phyloP scores from a whole-genome alignment of 1,140 invertebrate genomes.

The Sipha flava region DNA sequence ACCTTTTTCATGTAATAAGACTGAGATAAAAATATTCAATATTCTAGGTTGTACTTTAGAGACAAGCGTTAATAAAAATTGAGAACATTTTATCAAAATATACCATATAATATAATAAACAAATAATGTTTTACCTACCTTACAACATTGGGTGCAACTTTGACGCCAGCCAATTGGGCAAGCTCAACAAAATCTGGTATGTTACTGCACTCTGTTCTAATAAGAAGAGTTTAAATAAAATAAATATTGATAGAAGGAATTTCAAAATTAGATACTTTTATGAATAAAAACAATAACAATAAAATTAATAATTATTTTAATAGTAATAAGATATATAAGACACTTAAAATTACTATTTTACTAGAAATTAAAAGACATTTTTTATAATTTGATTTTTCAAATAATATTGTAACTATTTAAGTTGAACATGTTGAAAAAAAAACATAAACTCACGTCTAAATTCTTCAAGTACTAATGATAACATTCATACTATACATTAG shows the following conservation, averaged over 20 bases:
- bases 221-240: conserved; percentile 13
- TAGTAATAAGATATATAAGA: not conserved
- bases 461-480: too few relatives aligned
- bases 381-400: not conserved
- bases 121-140: not conserved
- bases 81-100: too few relatives aligned
- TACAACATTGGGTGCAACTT: not conserved
- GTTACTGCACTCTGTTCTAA: conserved; percentile 12
- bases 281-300: not conserved
- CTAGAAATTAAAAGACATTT: not conserved
- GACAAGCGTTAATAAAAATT: too few relatives aligned
- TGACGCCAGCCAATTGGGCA: conserved; percentile 4
- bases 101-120: not conserved
- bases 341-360: not conserved
- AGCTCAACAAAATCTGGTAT: conserved; percentile 22
- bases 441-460: too few relatives aligned
- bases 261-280: not conserved
- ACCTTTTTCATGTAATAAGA: too few relatives aligned
- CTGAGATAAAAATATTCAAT: too few relatives aligned
- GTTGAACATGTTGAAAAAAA: too few relatives aligned
- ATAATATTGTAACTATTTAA: too few relatives aligned
- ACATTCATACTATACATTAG: too few relatives aligned
- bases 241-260: not conserved
- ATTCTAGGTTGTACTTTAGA: too few relatives aligned
- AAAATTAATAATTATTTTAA: not conserved